Conservation (phyloP, 1,140 invertebrate genomes). For the Agraylea sexmaculata region DNA sequence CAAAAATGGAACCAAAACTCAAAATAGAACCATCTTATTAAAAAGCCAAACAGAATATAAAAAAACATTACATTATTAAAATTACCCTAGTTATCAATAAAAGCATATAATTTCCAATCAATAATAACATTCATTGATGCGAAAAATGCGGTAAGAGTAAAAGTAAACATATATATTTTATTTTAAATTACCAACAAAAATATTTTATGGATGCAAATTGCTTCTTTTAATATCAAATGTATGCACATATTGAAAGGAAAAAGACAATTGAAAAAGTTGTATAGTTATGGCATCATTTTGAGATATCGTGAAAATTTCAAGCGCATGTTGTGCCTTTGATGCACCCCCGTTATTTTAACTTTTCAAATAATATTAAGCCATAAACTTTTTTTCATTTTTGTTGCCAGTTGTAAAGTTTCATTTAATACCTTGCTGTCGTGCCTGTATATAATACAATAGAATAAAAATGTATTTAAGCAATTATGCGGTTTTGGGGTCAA, state of each 20-base stretch:
- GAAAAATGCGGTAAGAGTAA: not conserved
- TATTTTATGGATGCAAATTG: no score
- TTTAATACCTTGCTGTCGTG: no score
- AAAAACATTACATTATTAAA: no score
- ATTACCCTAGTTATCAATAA: not conserved
- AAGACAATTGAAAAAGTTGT: conserved; percentile 18
- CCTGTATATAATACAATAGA: no score
- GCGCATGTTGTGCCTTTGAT: no score
- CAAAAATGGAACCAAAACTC: no score
- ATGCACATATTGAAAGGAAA: conserved; percentile 5
- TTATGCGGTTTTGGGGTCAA: no score
- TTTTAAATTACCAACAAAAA: no score
- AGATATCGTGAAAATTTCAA: conserved; percentile 10
- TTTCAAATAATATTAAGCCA: conserved; percentile 11
- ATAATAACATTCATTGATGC: not conserved
- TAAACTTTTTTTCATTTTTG: conserved; percentile 15
- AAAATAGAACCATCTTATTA: no score
- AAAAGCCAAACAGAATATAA: no score
- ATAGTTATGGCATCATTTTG: conserved; percentile 14
- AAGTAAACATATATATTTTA: not conserved
- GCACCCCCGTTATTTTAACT: conserved; percentile 4
- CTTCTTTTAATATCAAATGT: conserved; percentile 4
- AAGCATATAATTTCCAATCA: not conserved
- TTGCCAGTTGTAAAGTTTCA: no score
- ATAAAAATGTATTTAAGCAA: no score